Base-by-base conservation (phyloP, 2,888 invertebrate genomes). In the Tipula vernalis region DNA sequence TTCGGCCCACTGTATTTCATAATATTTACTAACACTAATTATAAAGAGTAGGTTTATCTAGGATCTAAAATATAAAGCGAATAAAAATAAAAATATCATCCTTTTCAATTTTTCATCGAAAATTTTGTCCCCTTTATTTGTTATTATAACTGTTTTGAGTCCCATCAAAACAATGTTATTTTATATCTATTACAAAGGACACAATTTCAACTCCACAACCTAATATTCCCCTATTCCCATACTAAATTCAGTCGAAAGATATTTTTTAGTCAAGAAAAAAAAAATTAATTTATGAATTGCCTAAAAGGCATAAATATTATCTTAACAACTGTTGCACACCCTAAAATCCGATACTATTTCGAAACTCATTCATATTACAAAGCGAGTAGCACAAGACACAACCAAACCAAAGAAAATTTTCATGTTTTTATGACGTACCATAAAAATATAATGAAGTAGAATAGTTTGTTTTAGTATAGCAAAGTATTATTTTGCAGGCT, bases 271-370 rank as follows among this genome's bases (percentile, higher is more conserved):
- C 28, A 18, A 57, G 5, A 57, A 15, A 71, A 71, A 6, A 71
- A 71, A 71, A 28, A 28, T 71, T 71, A 71, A 71, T 71, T 71
- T 71, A 71, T 71, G 71, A 71, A 28, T 71, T 71, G 71, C 71
- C 71, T 28, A 10, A 28, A 71, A 71, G 71, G 71, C 71, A 71
- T 71, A 71, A 71, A 71, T 71, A 71, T 28, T 71, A 71, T 71
- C 71, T 71, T 71, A 71, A 71, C 71, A 71, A 71, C 71, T 71
- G 71, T 71, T 71, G 71, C 71, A 71, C 71, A 71, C 71, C 71
- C 71, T 71, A 71, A 71, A 71, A 71, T 71, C 71, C 28, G 28
- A 71, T 71, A 71, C 28, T 71, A 28, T 71, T 71, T 71, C 71
- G 71, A 71, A 71, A 28, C 71, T 6, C 12, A 51, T 15, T 5